Base-by-base conservation (phyloP, 37 sponge, comb jelly and placozoan genomes). In the Oopsacas minuta region DNA sequence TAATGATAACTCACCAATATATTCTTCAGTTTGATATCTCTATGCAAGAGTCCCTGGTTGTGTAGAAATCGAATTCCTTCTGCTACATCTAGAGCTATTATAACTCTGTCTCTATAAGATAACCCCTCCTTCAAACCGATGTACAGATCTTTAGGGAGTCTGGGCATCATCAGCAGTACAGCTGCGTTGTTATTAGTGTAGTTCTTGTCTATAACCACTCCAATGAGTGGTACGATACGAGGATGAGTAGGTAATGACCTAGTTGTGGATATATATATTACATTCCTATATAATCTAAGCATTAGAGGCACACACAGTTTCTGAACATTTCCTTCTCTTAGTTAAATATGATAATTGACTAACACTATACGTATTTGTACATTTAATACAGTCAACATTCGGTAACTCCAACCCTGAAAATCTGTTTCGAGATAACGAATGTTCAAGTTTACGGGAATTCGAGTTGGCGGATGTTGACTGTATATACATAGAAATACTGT, bases 21-120 rank as follows among this genome's bases (percentile, higher is more conserved):
- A 81, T 97, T 97, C 90, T 97, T 94, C 37, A 97, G 90, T 69
- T 97, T 97, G 83, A 97, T 93, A 85, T 97, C 99, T 53, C 99
- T 84, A 83, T 97, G 99, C 23, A 97, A 88, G 37, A 97, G 88
- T 0, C 95, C 99, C 86, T 94, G 95, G 49, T 91, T 89, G 88
- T 97, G 99, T 23, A 97, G 91, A 82, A 95, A 97, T 52, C 99
- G 85, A 52, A 94, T 93, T 35, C 99, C 99, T 38, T 94, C 94
- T 23, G 94, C 90, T 37, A 94, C 93, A 81, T 94, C 99, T 30
- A 90, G 81, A 22, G 93, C 95, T 34, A 97, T 95, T 85, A 38
- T 39, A n/a, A 84, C 42, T 39, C 51, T 39, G 15, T 39, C 37
- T 81, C 23, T 35, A 25, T 86, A 86, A 10, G 36, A 8, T 61